Evolutionary conservation across 2,797 vertebrate genomes (phyloP), one percentile per base, ranked within the genome.

Genomic region (Mallotus villosus): DNA sequence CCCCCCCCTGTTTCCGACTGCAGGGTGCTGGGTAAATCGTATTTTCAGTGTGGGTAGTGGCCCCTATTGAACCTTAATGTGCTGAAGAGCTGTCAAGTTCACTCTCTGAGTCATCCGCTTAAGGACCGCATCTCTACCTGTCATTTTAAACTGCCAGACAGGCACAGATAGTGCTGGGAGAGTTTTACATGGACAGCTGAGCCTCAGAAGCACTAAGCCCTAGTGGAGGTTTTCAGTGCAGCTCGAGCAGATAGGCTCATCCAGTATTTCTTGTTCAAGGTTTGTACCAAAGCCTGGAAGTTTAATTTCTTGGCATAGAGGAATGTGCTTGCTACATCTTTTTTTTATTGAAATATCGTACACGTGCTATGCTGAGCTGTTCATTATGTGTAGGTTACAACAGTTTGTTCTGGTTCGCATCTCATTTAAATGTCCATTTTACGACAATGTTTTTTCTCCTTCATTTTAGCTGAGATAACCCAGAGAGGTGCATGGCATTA

Each of bases 141-240:
- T 67, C 81, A 76, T 79, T 70, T 79, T 74, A 73, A 78, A 71
- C 73, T 67, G 75, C 19, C 74, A 82, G 65, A 81, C 46, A 37
- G 51, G 67, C 61, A 71, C 58, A 60, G 53, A 70, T 63, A 29
- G 55, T 32, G 63, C 73, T 70, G 76, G 22, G 67, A 58, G 57
- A 66, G 55, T 51, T 55, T 62, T 41, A 72, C 75, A 69, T 24
- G 60, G 37, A 78, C 22, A 60, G 68, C 62, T 22, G 17, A 68
- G 63, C 64, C 67, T 63, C 32, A 32, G 14, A 71, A 71, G 53
- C 34, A 67, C 49, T 19, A 9, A 57, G 61, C 21, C 41, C 53
- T 57, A 51, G 11, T 74, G 70, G 46, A 25, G 74, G 51, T 66
- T 55, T 55, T 55, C 51, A 55, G 16, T 55, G 51, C 17, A 55